phyloP scores from a whole-genome alignment of 2,797 vertebrate genomes.

The Sebastiscus tertius region DNA sequence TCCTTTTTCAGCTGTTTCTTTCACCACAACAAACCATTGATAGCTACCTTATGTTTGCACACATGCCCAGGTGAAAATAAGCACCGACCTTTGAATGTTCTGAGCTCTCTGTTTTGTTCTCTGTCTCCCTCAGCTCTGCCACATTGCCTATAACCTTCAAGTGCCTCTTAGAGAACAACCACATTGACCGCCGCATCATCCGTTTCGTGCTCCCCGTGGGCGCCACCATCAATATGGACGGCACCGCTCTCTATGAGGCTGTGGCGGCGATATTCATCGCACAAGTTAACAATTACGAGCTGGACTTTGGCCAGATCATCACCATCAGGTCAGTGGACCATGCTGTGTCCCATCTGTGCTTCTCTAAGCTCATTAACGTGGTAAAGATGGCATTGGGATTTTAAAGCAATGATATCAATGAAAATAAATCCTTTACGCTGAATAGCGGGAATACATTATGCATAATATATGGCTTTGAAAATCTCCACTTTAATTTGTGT shows the following conservation, averaged over 20 bases:
- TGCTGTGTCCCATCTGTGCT: slow-evolving; percentile 34
- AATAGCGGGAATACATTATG: not conserved
- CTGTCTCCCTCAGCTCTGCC: slow-evolving; percentile 86
- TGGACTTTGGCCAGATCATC: slow-evolving; percentile 97
- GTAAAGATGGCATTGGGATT: slow-evolving; percentile 14
- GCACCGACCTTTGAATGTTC: not conserved
- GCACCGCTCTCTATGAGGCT: slow-evolving; percentile 93
- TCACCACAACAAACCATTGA: not conserved
- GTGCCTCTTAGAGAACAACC: slow-evolving; percentile 98
- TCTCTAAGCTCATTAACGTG: slow-evolving; percentile 42
- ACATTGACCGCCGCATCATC: slow-evolving; percentile 93
- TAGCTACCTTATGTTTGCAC: not conserved
- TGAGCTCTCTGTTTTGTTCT: not conserved
- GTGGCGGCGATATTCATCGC: slow-evolving; percentile 97
- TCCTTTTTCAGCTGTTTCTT: not conserved
- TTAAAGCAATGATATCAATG: slow-evolving; percentile 20
- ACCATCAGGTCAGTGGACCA: slow-evolving; percentile 90
- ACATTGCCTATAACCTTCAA: slow-evolving; percentile 98
- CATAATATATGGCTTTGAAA: not conserved
- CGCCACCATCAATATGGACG: slow-evolving; percentile 98
- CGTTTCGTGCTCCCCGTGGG: slow-evolving; percentile 95
- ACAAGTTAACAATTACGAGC: slow-evolving; percentile 96
- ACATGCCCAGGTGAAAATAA: not conserved
- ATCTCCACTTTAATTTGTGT: not conserved
- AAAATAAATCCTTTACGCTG: slow-evolving; percentile 8